Conservation (phyloP, 2,888 invertebrate genomes). For the Coenonympha glycerion region DNA sequence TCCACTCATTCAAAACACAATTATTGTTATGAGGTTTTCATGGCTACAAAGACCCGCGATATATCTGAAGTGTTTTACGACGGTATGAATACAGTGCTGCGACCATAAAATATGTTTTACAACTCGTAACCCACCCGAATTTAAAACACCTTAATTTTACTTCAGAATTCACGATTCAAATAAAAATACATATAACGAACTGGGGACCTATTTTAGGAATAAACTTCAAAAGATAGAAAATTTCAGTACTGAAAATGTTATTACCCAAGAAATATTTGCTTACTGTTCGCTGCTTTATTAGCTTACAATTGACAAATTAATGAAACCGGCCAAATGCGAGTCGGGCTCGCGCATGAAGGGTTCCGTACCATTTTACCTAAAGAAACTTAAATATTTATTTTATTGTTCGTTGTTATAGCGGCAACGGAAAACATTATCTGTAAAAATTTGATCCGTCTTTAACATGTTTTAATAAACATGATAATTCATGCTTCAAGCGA, state of each 20-base stretch:
- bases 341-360: too few species aligned
- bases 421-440: too few species aligned
- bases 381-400: too few species aligned
- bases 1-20: neutral
- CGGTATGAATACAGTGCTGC: neutral
- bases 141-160: neutral
- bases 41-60: conserved; percentile 3
- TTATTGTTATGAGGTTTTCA: neutral
- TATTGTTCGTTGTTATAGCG: too few species aligned
- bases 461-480: too few species aligned
- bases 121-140: conserved; percentile 3
- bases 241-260: neutral
- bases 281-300: too few species aligned
- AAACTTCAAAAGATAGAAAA: neutral
- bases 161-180: conserved; percentile 4
- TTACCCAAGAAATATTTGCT: too few species aligned
- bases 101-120: conserved; percentile 4
- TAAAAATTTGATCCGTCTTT: too few species aligned
- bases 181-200: conserved; percentile 3
- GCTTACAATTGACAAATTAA: too few species aligned
- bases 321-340: too few species aligned
- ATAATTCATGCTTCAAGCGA: too few species aligned
- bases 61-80: conserved; percentile 10
- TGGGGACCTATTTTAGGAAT: neutral
- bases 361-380: too few species aligned